Evolutionary conservation across 2,797 vertebrate genomes (phyloP).

Genomic region (Merluccius polli): DNA sequence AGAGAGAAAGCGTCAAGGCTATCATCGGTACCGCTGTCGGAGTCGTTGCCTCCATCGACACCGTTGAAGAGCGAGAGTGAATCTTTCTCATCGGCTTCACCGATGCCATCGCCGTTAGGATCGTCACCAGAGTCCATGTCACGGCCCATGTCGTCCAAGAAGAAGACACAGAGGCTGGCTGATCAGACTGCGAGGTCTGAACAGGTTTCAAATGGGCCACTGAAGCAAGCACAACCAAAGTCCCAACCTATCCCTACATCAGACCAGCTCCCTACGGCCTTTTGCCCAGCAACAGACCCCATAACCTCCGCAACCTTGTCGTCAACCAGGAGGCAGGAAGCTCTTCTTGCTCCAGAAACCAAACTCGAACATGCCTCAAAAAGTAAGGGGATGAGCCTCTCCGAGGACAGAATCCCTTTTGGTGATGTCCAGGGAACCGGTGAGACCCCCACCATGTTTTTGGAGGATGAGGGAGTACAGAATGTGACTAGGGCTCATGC

Average conservation of each 20-base stretch:
- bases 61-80: background rate
- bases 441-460: background rate
- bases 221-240: conserved; percentile 13
- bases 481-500: conserved; percentile 18
- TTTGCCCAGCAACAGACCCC: background rate
- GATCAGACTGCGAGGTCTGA: conserved; percentile 50
- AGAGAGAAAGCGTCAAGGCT: conserved; percentile 1
- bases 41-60: background rate
- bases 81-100: background rate
- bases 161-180: conserved; percentile 41
- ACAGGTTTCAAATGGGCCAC: conserved; percentile 18
- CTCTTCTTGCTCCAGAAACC: conserved; percentile 9
- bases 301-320: background rate
- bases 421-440: background rate
- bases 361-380: conserved; percentile 26
- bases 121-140: background rate
- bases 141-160: conserved; percentile 26
- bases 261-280: background rate
- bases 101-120: background rate
- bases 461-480: conserved; percentile 6
- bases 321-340: background rate
- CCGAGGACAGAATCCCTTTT: conserved; percentile 6
- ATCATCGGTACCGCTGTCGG: background rate
- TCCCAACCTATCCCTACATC: background rate
- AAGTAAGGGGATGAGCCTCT: conserved; percentile 30